These are phyloP conservation scores for Scyliorhinus canicula DNA, from an alignment of 2,797 vertebrate species.

Conservation along the genomic window DNA sequence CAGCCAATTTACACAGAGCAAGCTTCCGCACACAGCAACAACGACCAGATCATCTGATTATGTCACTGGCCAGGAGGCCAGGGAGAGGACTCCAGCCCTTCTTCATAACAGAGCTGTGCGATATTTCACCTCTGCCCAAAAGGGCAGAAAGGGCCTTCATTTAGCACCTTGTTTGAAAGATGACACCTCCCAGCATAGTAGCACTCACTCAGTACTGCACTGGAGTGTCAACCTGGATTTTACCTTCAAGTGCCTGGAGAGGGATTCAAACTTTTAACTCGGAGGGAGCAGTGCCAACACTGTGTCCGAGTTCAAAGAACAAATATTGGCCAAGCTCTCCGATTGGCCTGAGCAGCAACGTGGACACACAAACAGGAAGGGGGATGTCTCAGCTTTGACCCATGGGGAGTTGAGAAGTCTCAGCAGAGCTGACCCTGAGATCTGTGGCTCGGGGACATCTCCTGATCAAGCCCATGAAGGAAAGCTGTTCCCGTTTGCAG, in stretches of 20 bases:
- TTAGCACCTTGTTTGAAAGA: not conserved
- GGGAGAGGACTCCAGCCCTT: not conserved
- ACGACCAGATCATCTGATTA: not conserved
- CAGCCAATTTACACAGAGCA: not conserved
- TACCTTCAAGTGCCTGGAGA: not conserved
- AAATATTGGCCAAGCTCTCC: not conserved
- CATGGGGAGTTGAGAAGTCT: not conserved
- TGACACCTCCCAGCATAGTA: not conserved
- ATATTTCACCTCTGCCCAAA: not conserved
- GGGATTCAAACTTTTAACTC: not conserved
- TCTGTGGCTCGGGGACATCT: too few relatives aligned
- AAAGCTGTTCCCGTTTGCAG: too few relatives aligned
- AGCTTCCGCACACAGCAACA: not conserved
- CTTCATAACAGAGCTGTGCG: not conserved
- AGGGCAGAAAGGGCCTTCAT: not conserved
- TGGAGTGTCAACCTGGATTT: not conserved
- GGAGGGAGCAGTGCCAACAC: not conserved
- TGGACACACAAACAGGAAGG: not conserved
- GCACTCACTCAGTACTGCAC: not conserved
- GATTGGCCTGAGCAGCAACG: not conserved
- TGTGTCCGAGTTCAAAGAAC: too few relatives aligned
- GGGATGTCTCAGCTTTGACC: not conserved
- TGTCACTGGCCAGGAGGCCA: too few relatives aligned
- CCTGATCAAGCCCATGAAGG: not conserved
- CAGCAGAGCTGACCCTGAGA: not conserved